A percentile compares a stretch with the other conserved stretches of the same genome.
phyloP scores from a whole-genome alignment of 2,888 invertebrate species.

The Neoascia interrupta region DNA sequence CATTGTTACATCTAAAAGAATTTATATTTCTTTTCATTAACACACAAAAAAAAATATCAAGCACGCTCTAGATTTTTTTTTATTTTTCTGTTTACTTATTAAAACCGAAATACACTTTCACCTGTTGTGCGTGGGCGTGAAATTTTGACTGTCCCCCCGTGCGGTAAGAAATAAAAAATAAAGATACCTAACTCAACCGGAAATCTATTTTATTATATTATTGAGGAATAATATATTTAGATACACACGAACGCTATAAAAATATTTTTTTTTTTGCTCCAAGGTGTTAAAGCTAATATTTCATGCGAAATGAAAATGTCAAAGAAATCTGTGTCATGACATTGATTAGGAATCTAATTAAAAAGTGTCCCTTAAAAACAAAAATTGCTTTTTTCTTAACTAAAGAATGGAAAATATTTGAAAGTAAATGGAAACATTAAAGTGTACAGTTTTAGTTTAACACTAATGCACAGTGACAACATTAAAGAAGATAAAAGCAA shows the following conservation, averaged over 20 bases:
- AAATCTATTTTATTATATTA: constrained; percentile 14
- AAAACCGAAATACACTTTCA: constrained; percentile 42
- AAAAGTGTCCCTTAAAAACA: neutral
- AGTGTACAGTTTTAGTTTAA: neutral
- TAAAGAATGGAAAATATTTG: neutral
- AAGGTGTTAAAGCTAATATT: constrained; percentile 20
- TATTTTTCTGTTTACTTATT: constrained; percentile 24
- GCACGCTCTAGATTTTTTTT: too few relatives aligned
- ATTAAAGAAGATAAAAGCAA: constrained; percentile 43
- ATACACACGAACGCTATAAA: constrained; percentile 47
- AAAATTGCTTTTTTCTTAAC: constrained; percentile 4
- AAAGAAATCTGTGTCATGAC: constrained; percentile 22
- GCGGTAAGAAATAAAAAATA: constrained; percentile 1
- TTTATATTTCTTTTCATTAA: constrained; percentile 22
- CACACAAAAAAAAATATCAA: constrained; percentile 18
- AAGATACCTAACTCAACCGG: constrained; percentile 33
- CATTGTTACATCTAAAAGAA: constrained; percentile 25
- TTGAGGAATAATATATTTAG: constrained; percentile 23
- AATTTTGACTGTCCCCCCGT: constrained; percentile 40
- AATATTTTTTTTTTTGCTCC: constrained; percentile 12
- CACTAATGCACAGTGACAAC: constrained; percentile 35
- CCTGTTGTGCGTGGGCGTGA: constrained; percentile 62
- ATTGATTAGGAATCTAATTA: constrained; percentile 19
- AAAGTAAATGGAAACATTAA: neutral
- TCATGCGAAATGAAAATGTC: neutral